A percentile compares a stretch with the other conserved stretches of the same genome.
These are phyloP conservation scores for Adelges cooleyi DNA, from an alignment of 1,140 invertebrate species.

Conservation along the genomic window DNA sequence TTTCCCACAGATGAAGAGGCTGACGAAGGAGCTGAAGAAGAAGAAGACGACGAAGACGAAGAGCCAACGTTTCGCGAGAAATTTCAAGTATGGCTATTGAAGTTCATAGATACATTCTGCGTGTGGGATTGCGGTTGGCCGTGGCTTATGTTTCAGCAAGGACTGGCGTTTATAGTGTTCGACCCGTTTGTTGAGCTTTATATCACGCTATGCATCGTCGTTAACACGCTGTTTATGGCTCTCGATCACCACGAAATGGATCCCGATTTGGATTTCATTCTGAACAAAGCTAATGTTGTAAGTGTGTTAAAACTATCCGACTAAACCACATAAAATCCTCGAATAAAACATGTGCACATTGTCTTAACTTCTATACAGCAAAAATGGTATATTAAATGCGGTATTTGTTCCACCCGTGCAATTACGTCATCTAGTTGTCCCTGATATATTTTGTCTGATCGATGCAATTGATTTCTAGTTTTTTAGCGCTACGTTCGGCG, in stretches of 20 bases:
- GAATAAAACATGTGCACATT: too few species aligned
- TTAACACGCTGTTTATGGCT: slow-evolving; percentile 97
- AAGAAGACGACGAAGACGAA: slow-evolving; percentile 59
- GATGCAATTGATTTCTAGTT: too few species aligned
- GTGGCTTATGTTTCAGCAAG: slow-evolving; percentile 83
- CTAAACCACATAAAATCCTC: too few species aligned
- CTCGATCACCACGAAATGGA: slow-evolving; percentile 93
- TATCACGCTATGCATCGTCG: slow-evolving; percentile 94
- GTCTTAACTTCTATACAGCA: too few species aligned
- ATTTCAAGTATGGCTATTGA: slow-evolving; percentile 57
- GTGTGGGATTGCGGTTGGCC: slow-evolving; percentile 92
- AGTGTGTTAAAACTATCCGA: slow-evolving; percentile 41
- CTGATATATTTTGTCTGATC: too few species aligned
- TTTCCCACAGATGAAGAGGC: slow-evolving; percentile 68
- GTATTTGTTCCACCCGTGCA: too few species aligned
- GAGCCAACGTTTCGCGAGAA: slow-evolving; percentile 81
- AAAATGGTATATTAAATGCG: too few species aligned
- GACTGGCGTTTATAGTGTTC: slow-evolving; percentile 83
- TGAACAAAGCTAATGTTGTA: slow-evolving; percentile 89
- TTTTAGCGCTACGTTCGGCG: slow-evolving; percentile 94
- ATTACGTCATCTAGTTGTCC: too few species aligned
- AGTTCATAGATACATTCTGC: slow-evolving; percentile 83
- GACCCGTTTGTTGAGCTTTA: slow-evolving; percentile 97
- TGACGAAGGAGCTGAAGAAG: slow-evolving; percentile 49
- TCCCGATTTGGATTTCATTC: slow-evolving; percentile 65